These are phyloP conservation scores for Kryptopterus vitreolus DNA, from an alignment of 2,797 vertebrate genomes.

Conservation along the genomic window DNA sequence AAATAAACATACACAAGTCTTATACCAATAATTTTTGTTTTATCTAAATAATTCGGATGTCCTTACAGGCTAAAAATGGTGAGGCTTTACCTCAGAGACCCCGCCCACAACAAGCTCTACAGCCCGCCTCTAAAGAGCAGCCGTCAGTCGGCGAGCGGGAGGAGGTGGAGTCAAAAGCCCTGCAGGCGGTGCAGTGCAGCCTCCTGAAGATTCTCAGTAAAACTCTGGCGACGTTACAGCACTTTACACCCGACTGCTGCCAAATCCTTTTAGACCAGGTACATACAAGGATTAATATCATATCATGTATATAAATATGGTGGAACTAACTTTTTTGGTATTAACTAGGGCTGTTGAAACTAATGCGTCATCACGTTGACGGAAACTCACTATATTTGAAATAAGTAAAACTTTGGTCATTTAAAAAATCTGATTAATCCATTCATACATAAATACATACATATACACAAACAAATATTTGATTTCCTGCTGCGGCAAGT, in stretches of 20 bases:
- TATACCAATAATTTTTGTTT: neutral
- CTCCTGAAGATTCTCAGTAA: slow-evolving; percentile 97
- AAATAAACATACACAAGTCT: neutral
- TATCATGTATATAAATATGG: too few species aligned
- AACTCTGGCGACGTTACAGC: slow-evolving; percentile 88
- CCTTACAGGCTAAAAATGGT: slow-evolving; percentile 84
- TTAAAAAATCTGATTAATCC: too few species aligned
- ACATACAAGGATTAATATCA: neutral
- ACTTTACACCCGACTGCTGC: slow-evolving; percentile 96
- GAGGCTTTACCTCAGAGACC: slow-evolving; percentile 81
- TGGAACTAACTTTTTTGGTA: too few species aligned
- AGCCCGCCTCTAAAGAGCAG: slow-evolving; percentile 76
- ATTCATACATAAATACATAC: too few species aligned
- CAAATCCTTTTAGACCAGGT: slow-evolving; percentile 98
- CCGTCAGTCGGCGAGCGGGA: slow-evolving; percentile 75
- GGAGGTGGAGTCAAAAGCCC: slow-evolving; percentile 85
- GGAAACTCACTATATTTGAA: too few species aligned
- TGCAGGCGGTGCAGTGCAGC: slow-evolving; percentile 89
- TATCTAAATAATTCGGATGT: neutral
- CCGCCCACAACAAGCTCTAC: slow-evolving; percentile 74
- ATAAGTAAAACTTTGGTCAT: too few species aligned
- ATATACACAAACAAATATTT: too few species aligned
- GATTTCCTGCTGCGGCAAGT: too few species aligned
- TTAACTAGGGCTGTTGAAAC: too few species aligned
- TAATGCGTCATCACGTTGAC: too few species aligned